Evolutionary conservation across 2,888 invertebrate genomes (phyloP).

Genomic region (Conchocele bisecta): DNA sequence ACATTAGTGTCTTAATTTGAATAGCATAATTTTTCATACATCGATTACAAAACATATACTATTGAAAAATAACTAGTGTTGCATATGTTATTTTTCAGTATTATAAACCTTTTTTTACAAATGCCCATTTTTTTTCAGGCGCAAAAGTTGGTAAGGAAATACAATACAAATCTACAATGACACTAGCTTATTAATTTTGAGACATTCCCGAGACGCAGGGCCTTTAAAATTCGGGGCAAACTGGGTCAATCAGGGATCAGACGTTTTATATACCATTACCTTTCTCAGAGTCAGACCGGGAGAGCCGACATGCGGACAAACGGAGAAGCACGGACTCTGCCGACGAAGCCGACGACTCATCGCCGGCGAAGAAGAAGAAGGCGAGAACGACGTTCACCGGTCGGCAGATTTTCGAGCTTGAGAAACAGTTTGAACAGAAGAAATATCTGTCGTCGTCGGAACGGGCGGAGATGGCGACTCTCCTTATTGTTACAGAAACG

Average conservation of each 20-base stretch:
- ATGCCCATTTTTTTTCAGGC: too few relatives aligned
- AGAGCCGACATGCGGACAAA: conserved; percentile 38
- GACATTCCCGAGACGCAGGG: neutral
- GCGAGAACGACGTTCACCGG: conserved; percentile 98
- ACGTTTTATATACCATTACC: too few relatives aligned
- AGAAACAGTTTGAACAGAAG: conserved; percentile 97
- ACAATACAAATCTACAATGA: too few relatives aligned
- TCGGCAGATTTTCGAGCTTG: conserved; percentile 97
- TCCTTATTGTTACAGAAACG: conserved; percentile 97
- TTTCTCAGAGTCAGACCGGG: conserved; percentile 50
- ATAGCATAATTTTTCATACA: too few relatives aligned
- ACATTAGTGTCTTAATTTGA: too few relatives aligned
- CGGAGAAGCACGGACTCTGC: conserved; percentile 39
- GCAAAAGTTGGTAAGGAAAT: too few relatives aligned
- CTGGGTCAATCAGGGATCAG: too few relatives aligned
- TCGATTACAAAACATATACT: too few relatives aligned
- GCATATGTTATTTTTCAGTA: too few relatives aligned
- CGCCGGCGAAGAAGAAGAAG: conserved; percentile 85
- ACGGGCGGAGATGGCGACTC: conserved; percentile 95
- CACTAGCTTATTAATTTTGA: neutral
- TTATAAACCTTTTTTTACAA: too few relatives aligned
- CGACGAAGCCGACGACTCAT: conserved; percentile 42
- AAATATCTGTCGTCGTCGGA: conserved; percentile 98
- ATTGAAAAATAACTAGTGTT: too few relatives aligned
- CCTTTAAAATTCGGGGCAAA: neutral